Evolutionary conservation across 1,140 invertebrate genomes (phyloP).

Genomic region (Belonocnema kinseyi): DNA sequence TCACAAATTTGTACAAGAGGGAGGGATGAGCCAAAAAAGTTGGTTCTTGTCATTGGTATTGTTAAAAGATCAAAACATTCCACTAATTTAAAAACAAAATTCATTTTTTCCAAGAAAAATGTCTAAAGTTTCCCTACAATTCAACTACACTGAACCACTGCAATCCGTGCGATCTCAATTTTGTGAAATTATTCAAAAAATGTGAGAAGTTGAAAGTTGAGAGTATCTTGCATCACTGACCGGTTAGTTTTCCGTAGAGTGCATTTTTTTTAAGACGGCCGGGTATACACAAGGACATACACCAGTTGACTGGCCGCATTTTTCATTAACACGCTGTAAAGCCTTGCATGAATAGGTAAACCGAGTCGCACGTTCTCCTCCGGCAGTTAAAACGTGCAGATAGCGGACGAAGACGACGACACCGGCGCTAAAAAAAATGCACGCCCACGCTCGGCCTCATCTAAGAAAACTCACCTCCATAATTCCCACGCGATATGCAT

Average conservation of each 20-base stretch:
- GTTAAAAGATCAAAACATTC: too few relatives aligned
- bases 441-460: conserved; percentile 36
- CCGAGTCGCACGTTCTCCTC: conserved; percentile 49
- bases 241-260: conserved; percentile 29
- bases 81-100: too few relatives aligned
- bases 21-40: too few relatives aligned
- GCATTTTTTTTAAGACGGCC: conserved; percentile 44
- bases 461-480: conserved; percentile 31
- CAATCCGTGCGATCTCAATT: too few relatives aligned
- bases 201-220: not conserved
- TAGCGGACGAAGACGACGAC: conserved; percentile 27
- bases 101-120: too few relatives aligned
- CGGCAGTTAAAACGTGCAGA: conserved; percentile 39
- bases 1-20: too few relatives aligned
- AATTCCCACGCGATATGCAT: conserved; percentile 35
- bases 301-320: conserved; percentile 66
- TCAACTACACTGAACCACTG: too few relatives aligned
- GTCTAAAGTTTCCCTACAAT: too few relatives aligned
- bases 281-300: conserved; percentile 56
- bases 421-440: conserved; percentile 31
- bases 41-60: too few relatives aligned
- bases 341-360: conserved; percentile 68
- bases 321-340: conserved; percentile 71
- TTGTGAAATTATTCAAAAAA: too few relatives aligned
- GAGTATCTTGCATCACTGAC: not conserved